These are phyloP conservation scores for Orestias chungarensis DNA, from an alignment of 2,797 vertebrate genomes.

Conservation along the genomic window DNA sequence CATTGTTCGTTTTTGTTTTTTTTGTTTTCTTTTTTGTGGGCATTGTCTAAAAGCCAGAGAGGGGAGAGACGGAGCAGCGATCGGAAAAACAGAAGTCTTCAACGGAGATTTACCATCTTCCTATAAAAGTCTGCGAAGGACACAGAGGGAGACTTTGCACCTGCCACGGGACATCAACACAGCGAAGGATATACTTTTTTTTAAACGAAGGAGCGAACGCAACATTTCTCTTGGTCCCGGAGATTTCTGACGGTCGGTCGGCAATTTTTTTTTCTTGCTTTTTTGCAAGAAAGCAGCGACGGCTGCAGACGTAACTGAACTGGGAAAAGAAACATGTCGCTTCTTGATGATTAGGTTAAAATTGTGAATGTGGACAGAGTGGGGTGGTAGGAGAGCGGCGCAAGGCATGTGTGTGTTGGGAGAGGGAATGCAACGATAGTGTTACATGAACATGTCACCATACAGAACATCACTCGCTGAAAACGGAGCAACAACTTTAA, in stretches of 20 bases:
- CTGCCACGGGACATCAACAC: conserved; percentile 2
- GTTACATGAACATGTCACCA: conserved; percentile 19
- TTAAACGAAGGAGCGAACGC: conserved; percentile 28
- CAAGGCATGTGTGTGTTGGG: not conserved
- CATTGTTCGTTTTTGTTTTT: conserved; percentile 53
- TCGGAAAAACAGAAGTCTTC: conserved; percentile 47
- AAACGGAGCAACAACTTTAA: conserved; percentile 12
- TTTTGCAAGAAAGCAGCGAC: conserved; percentile 2
- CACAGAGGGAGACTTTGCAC: conserved; percentile 19
- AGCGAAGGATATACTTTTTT: conserved; percentile 35
- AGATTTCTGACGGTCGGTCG: conserved; percentile 40
- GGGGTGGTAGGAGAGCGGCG: conserved; percentile 12
- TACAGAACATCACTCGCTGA: conserved; percentile 18
- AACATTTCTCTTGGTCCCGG: not conserved
- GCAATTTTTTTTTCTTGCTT: not conserved
- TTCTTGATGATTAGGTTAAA: conserved; percentile 47
- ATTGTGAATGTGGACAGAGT: not conserved
- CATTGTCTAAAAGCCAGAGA: conserved; percentile 74
- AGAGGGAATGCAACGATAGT: conserved; percentile 1
- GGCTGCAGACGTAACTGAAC: conserved; percentile 22
- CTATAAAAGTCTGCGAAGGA: conserved; percentile 33
- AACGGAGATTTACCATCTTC: conserved; percentile 19
- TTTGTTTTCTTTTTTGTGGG: conserved; percentile 22
- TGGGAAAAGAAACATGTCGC: conserved; percentile 37
- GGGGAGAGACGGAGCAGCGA: conserved; percentile 62